Evolutionary conservation across 2,113 vertebrate genomes (phyloP), one percentile per base, ranked within the genome.

Genomic region (Cricetomys ansorgei): DNA sequence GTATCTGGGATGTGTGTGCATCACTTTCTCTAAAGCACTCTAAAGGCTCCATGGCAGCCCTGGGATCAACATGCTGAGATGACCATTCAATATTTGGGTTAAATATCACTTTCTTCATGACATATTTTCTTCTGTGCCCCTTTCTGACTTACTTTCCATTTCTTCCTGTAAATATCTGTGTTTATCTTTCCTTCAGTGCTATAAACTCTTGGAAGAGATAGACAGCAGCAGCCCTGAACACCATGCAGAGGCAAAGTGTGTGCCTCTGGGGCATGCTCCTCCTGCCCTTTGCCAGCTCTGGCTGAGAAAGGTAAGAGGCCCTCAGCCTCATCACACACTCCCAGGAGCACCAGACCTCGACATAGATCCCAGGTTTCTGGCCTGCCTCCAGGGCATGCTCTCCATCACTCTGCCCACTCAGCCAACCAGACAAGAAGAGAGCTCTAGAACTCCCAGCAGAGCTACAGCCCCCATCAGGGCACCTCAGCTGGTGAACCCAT

Each of bases 21-120:
- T 16, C 17, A 4, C 9, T 57, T 37, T 70, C 31, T 25, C 25
- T 85, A 57, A 90, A 45, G 43, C 29, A 69, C 2, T 72, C 15
- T 5, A 17, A 45, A 25, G 29, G 31, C 40, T 70, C 45, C 57
- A 50, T 23, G 81, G 67, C 15, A 67, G 62, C 6, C 19, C 21
- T 13, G 69, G 40, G 53, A 70, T 6, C 6, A 43, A 69, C 40
- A 43, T 25, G 37, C 31, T 67, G 2, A 25, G 17, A 53, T 85
- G 19, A 79, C 45, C 31, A 75, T 9, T 96, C n/a, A 94, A 85
- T 85, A 90, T 72, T 93, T 62, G 55, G 23, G 64, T 80, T 94
- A 76, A 53, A 79, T 53, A 77, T 55, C 72, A 43, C 57, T 40
- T 87, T 45, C 55, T 93, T 79, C 57, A 59, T 34, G 57, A 88